Percentiles rank a stretch among this genome's conserved stretches.
These are phyloP conservation scores for Agrypnia vestita DNA, from an alignment of 1,140 invertebrate genomes.

Conservation along the genomic window DNA sequence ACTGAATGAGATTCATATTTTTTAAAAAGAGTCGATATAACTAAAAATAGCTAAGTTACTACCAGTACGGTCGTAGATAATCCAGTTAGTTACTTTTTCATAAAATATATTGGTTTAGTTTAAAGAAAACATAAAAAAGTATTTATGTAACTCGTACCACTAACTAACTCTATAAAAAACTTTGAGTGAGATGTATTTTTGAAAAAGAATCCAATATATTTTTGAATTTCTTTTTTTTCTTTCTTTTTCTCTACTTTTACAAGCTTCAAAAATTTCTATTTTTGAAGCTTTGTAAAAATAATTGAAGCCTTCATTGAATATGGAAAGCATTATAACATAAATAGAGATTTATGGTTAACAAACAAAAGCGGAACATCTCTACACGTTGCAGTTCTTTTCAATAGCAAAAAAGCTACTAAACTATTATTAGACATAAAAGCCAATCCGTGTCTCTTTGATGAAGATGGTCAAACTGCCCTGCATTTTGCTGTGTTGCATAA, in stretches of 20 bases:
- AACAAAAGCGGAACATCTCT: slow-evolving; percentile 66
- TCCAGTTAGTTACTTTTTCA: no score
- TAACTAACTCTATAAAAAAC: neutral
- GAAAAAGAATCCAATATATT: no score
- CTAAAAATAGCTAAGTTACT: no score
- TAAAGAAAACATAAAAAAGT: neutral
- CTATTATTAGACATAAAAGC: slow-evolving; percentile 72
- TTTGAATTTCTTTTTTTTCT: no score
- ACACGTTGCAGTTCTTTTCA: slow-evolving; percentile 75
- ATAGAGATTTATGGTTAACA: slow-evolving; percentile 20
- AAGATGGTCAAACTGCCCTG: slow-evolving; percentile 74
- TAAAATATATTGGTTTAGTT: no score
- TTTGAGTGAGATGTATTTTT: neutral
- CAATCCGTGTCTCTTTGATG: slow-evolving; percentile 73
- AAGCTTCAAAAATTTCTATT: no score
- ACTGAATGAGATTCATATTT: no score
- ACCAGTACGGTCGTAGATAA: no score
- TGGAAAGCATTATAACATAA: slow-evolving; percentile 6
- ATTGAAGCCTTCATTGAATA: slow-evolving; percentile 43
- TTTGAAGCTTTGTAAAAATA: slow-evolving; percentile 46
- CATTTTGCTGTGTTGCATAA: slow-evolving; percentile 73
- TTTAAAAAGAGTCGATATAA: no score
- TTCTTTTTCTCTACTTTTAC: no score
- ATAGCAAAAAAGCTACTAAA: slow-evolving; percentile 72
- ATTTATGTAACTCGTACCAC: no score